These are phyloP conservation scores for Rotaria magnacalcarata DNA, from an alignment of 2,888 invertebrate species.

Conservation along the genomic window DNA sequence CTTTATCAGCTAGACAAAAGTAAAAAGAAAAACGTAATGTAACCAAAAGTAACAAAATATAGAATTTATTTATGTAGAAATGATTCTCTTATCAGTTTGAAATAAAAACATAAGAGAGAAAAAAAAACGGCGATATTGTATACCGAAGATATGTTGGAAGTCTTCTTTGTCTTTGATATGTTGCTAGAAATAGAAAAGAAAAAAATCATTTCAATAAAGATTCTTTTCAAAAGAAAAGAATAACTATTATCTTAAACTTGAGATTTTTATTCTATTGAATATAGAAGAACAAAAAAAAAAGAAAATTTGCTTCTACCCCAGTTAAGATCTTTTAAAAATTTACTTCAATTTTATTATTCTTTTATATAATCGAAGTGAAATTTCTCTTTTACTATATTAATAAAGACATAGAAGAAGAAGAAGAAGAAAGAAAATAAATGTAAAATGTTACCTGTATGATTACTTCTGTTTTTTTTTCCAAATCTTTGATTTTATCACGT, in stretches of 20 bases:
- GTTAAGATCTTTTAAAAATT: not conserved
- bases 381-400: not conserved
- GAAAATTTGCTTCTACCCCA: not conserved
- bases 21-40: constrained; percentile 33
- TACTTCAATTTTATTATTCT: not conserved
- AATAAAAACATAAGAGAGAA: not conserved
- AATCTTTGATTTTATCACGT: constrained; percentile 61
- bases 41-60: not conserved
- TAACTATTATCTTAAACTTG: not conserved
- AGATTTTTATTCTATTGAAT: not conserved
- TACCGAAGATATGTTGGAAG: constrained; percentile 10
- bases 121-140: not conserved
- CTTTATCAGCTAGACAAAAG: constrained; percentile 48
- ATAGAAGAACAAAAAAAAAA: not conserved
- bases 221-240: not conserved
- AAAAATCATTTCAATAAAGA: not conserved
- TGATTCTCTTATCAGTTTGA: not conserved
- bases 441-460: constrained; percentile 54
- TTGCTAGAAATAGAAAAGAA: not conserved
- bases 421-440: constrained; percentile 15
- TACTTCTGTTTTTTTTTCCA: constrained; percentile 60
- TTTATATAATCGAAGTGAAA: constrained; percentile 5
- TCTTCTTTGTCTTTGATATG: constrained; percentile 40
- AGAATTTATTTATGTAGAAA: not conserved
- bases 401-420: not conserved